Base-by-base conservation (phyloP, 2,797 vertebrate genomes). In the Coregonus sp. region DNA sequence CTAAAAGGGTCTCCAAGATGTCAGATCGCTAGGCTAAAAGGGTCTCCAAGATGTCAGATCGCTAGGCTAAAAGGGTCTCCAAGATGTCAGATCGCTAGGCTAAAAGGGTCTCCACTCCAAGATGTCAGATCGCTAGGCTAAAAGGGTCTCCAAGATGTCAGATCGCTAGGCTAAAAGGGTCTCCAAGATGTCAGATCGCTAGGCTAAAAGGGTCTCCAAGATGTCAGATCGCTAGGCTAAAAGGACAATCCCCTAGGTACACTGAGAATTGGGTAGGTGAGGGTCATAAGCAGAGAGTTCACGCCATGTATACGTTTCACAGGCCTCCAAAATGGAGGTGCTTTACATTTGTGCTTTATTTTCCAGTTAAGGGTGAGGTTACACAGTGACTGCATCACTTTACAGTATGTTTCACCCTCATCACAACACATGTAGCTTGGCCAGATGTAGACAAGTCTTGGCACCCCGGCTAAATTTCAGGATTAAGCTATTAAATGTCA, bases 401-500 rank as follows among this genome's bases (percentile, higher is more conserved):
- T 25, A 25, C 25, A 25, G 25, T 85, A 75, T 72, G 69, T 79
- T 81, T 82, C 80, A 59, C 66, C 1, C 75, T 47, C 25, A 56
- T 68, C 52, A 74, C 65, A 75, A 72, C 70, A 77, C 85, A 51
- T 77, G 71, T 74, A 70, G 63, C 50, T 31, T 52, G 29, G 81
- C 78, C 81, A 81, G 75, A 80, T 40, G 7, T 63, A 72, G 37
- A 84, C 72, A 59, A 73, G 84, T 70, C 77, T 77, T 89, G 86
- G 82, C 89, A 79, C 73, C 31, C 73, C 73, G 37, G n/a, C 25
- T 70, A 54, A 59, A 51, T 80, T 81, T 84, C 73, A 81, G 77
- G 78, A 87, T 85, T 77, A 78, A 85, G 75, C 70, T 81, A 67
- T 84, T 86, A 82, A 79, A 85, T 79, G 75, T 82, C 67, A 75